These are phyloP conservation scores for Gulo gulo DNA, from an alignment of 2,113 vertebrate genomes.

Conservation along the genomic window DNA sequence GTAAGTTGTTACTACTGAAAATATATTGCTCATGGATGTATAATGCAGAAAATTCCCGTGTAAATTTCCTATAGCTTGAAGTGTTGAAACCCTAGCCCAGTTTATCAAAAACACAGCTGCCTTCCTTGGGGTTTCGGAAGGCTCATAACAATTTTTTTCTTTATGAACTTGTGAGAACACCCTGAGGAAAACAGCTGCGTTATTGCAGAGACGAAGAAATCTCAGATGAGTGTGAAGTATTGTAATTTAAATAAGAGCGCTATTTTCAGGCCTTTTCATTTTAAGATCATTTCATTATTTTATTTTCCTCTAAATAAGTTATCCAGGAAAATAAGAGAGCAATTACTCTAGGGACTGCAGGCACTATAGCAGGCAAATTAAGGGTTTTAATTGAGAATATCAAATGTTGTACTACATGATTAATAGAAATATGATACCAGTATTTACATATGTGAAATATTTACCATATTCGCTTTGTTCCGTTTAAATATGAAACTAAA, in stretches of 20 bases:
- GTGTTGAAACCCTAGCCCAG: slow-evolving; percentile 85
- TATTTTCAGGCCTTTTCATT: slow-evolving; percentile 78
- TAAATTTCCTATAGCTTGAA: slow-evolving; percentile 83
- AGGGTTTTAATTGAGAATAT: slow-evolving; percentile 72
- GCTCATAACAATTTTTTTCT: slow-evolving; percentile 82
- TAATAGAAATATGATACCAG: slow-evolving; percentile 53
- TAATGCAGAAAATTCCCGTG: slow-evolving; percentile 77
- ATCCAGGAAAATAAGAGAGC: slow-evolving; percentile 67
- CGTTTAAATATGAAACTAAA: slow-evolving; percentile 25
- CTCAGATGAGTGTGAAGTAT: slow-evolving; percentile 80
- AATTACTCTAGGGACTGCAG: slow-evolving; percentile 65
- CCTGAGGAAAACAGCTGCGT: slow-evolving; percentile 87
- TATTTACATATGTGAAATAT: slow-evolving; percentile 70
- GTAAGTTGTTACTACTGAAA: slow-evolving; percentile 75
- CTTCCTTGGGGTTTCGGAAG: slow-evolving; percentile 82
- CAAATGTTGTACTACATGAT: slow-evolving; percentile 63
- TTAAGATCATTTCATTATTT: slow-evolving; percentile 77
- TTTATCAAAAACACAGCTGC: slow-evolving; percentile 87
- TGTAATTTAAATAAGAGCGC: slow-evolving; percentile 82
- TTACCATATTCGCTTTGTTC: slow-evolving; percentile 46
- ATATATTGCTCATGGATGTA: slow-evolving; percentile 74
- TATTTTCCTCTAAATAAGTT: slow-evolving; percentile 77
- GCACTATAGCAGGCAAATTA: slow-evolving; percentile 62
- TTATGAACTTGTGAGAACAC: slow-evolving; percentile 83
- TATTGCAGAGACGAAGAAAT: slow-evolving; percentile 83